Base-by-base conservation (phyloP, 2,888 invertebrate genomes). In the Cetonia aurata region DNA sequence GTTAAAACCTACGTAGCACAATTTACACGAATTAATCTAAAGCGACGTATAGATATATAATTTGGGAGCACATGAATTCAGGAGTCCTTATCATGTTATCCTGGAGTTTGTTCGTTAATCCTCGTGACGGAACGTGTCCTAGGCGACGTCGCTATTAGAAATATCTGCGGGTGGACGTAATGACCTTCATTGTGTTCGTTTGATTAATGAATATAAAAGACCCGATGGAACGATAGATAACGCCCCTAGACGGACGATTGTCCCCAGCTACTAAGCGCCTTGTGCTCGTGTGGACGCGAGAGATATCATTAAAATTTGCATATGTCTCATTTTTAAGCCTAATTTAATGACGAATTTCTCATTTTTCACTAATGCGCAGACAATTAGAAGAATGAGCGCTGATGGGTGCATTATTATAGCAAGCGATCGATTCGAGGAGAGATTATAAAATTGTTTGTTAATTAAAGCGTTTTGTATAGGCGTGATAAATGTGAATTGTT, bases 151-250 rank as follows among this genome's bases (percentile, higher is more conserved):
- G 72, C 71, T 73, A 75, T 69, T 71, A 73, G 73, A 75, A 75
- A 75, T 75, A 75, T 75, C 75, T 72, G 73, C 73, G 70, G 74
- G 73, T 72, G 72, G 73, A 70, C 72, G 71, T 72, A 71, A 72
- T 72, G 74, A 75, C 72, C 72, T 67, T 73, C 69, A 75, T 76
- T 76, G 76, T 76, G 71, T 71, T 59, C 62, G 50, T 65, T 73
- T 77, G 77, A 77, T 77, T 77, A 77, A 77, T 77, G 76, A 74
- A 74, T 75, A 77, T 77, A 76, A 76, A 75, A 73, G 73, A 67
- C 68, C 71, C 76, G 76, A 76, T 76, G 73, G 77, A 76, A 74
- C 73, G 66, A 73, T 73, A 74, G 76, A 77, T 76, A 77, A 76
- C 75, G 71, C 74, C 73, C 72, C 67, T 69, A 68, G 69, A 60